phyloP scores from a whole-genome alignment of 2,888 invertebrate species.

The Epinotia demarniana region DNA sequence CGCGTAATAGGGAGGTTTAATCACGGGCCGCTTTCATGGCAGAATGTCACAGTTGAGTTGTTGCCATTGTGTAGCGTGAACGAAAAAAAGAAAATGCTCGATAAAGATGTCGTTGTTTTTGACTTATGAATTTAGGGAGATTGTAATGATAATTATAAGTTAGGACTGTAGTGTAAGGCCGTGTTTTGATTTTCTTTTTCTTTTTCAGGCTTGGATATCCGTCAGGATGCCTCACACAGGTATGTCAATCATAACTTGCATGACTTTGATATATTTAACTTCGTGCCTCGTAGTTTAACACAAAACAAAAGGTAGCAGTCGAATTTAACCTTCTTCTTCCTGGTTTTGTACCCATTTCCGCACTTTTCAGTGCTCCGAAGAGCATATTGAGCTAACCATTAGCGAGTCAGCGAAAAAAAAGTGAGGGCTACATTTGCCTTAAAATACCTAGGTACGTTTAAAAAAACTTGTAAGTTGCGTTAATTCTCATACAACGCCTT shows the following conservation, averaged over 20 bases:
- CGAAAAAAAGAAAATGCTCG: constrained; percentile 53
- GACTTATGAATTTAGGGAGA: constrained; percentile 65
- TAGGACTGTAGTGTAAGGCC: constrained; percentile 48
- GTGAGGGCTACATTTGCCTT: too few relatives aligned
- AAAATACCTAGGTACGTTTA: background rate
- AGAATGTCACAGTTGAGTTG: constrained; percentile 60
- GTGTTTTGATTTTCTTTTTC: constrained; percentile 49
- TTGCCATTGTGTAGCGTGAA: constrained; percentile 44
- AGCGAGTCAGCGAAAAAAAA: too few relatives aligned
- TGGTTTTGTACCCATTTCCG: background rate
- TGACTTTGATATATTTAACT: background rate
- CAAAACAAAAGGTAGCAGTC: background rate
- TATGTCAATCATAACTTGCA: constrained; percentile 51
- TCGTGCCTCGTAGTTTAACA: background rate
- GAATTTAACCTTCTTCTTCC: background rate
- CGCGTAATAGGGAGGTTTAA: constrained; percentile 73
- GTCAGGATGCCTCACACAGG: constrained; percentile 78
- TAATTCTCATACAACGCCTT: background rate
- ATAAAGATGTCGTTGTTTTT: constrained; percentile 74
- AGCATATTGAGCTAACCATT: too few relatives aligned
- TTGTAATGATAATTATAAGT: constrained; percentile 60
- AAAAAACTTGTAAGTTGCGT: background rate
- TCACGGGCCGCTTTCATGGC: constrained; percentile 68
- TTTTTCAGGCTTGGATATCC: constrained; percentile 54
- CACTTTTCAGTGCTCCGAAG: too few relatives aligned